Base-by-base conservation (phyloP, 2,888 invertebrate genomes). In the Dorcus parallelipipedus region DNA sequence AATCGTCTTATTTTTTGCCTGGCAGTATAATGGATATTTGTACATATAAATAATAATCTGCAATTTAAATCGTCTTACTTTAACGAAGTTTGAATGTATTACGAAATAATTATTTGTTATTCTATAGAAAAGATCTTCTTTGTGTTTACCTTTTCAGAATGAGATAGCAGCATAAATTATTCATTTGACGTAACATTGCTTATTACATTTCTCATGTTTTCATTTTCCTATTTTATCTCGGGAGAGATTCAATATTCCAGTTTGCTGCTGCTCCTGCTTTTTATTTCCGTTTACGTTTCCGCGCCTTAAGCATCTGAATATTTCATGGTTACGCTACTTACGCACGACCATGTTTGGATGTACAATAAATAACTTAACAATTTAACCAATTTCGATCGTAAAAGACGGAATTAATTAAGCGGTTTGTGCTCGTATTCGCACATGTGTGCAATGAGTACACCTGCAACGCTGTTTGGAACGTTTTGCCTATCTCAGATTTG, bases 221-320 rank as follows among this genome's bases (percentile, higher is more conserved):
- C 45, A 45, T 20, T 45, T 45, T 45, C 45, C 45, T 17, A 20
- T 23, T 45, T 33, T 45, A 38, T 23, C 39, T 42, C 9, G 9
- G 42, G 40, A 49, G 40, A 39, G 23, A 51, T 23, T 51, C 26
- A 43, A 56, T 56, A 49, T 45, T 52, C 52, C 42, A 50, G 48
- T 56, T 49, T 47, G 49, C 49, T 45, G 33, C 57, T 10, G 52
- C 41, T 57, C 52, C 6, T 33, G 26, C 49, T 57, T 57, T 41
- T 49, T 42, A 52, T 57, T 57, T 57, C 52, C 57, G 51, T 56
- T 45, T 45, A 49, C 58, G 51, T 54, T 59, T 59, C 54, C 54
- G 59, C 48, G 54, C 45, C 40, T 9, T 17, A 50, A 33, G 50
- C 40, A 51, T 59, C 51, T 38, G 49, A 49, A 54, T 58, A 54